Base-by-base conservation (phyloP, 2,888 invertebrate species). In the Pterobdella sp. region DNA sequence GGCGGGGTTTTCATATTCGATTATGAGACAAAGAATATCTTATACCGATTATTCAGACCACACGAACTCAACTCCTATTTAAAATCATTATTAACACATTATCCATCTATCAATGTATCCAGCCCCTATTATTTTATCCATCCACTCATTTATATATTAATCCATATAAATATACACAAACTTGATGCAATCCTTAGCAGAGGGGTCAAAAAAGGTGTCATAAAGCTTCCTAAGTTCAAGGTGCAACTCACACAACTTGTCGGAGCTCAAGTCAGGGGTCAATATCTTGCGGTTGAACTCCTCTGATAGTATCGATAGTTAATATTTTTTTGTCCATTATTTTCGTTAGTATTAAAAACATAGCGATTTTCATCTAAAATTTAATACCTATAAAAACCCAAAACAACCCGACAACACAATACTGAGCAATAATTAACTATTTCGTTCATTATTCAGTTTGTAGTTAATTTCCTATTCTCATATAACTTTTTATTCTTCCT, bases 231-330 rank as follows among this genome's bases (percentile, higher is more conserved):
- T 85, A 0, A 90, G 90, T 79, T 89, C 89, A 1, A 84, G 83
- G 77, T 89, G 89, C 7, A 92, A 84, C 31, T 85, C 84, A 74
- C 86, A 86, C 77, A 90, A 85, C 75, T 90, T 89, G 18, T 85
- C 85, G 1, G 85, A 84, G 1, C 86, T 87, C 75, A 92, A 85
- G 74, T 91, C 91, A 0, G 92, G 92, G 80, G 89, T 89, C 75
- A 92, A 84, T 75, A 92, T 88, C 78, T 89, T 88, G 49, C 88
- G 88, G 84, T 92, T 92, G 79, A 93, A 90, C 80, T 90, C 89
- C 84, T 92, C 92, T 91, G 84, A 22, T 78, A 78, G 64, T 42
- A 22, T 42, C 10, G 7, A 22, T 42, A n/a, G n/a, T n/a, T n/a
- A n/a, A n/a, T n/a, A n/a, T n/a, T n/a, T n/a, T n/a, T n/a, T n/a